Base-by-base conservation (phyloP, 35 echinoderm and acorn worm species). In the Ophioderma brevispina region DNA sequence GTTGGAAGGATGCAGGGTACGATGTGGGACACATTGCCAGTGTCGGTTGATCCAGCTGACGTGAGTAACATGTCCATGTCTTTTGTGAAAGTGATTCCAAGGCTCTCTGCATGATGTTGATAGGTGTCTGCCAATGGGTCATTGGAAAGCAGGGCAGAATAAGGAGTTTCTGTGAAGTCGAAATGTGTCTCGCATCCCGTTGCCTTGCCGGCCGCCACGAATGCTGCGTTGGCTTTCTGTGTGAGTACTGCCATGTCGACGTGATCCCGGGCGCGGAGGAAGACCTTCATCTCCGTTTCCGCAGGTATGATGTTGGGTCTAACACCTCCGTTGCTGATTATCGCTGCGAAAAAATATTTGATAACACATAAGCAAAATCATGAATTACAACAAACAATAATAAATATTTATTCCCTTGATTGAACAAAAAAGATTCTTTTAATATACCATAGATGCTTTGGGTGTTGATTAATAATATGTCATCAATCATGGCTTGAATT, bases 281-380 rank as follows among this genome's bases (percentile, higher is more conserved):
- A 95, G 36, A 95, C 86, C 36, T 87, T 87, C 93, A 95, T 95
- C 63, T 87, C 89, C 15, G 93, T 87, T 37, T 87, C 78, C 33
- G 80, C 89, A 28, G 93, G 93, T 76, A 95, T 95, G 79, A 95
- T 95, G 79, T 95, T 95, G 25, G 93, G 93, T 87, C 87, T 91
- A 1, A 95, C 38, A 38, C 93, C 93, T 35, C 93, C 93, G 59
- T 90, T 95, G 18, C 76, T 64, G 59, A 95, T 95, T 28, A 95
- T 87, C 59, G 84, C 93, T 95, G 87, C 31, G 32, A 50, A 78
- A 78, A n/a, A 33, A 76, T 17, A 81, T 49, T 6, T 36, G 23
- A 55, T n/a, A 85, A 10, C 32, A 64, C 36, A 64, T 64, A 39
- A n/a, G 31, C 15, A 37, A 6, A 0, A 90, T 37, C 30, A 76